phyloP scores from a whole-genome alignment of 1,140 invertebrate species.

The Drosophila asahinai region DNA sequence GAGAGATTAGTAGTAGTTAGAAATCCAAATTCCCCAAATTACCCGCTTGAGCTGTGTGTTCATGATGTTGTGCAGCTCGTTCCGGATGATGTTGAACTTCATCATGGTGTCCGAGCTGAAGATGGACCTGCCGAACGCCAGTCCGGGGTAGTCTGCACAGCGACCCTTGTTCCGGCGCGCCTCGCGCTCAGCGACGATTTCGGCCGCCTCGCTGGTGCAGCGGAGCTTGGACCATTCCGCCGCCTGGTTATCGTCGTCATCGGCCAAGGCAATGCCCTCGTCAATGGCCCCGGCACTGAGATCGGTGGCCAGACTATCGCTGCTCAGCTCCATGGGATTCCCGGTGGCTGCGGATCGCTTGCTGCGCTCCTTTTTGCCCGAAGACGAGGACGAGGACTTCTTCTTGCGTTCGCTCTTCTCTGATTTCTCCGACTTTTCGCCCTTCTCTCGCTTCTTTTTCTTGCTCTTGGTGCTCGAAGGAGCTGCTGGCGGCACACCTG shows the following conservation, averaged over 20 bases:
- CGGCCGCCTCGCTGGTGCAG: slow-evolving; percentile 94
- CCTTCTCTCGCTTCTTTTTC: slow-evolving; percentile 72
- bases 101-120: slow-evolving; percentile 99
- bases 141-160: slow-evolving; percentile 95
- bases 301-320: slow-evolving; percentile 86
- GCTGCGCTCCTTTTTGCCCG: slow-evolving; percentile 58
- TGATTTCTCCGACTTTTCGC: slow-evolving; percentile 53
- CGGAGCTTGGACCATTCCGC: slow-evolving; percentile 92
- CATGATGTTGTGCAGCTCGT: slow-evolving; percentile 98
- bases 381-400: slow-evolving; percentile 54
- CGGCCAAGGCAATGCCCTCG: slow-evolving; percentile 86
- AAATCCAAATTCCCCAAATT: slow-evolving; percentile 82
- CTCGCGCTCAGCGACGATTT: slow-evolving; percentile 94
- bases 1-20: slow-evolving; percentile 48
- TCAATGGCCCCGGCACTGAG: slow-evolving; percentile 80
- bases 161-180: slow-evolving; percentile 89
- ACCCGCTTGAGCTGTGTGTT: slow-evolving; percentile 98
- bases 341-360: slow-evolving; percentile 49
- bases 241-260: slow-evolving; percentile 90
- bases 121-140: slow-evolving; percentile 95
- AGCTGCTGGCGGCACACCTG: slow-evolving; percentile 16
- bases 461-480: slow-evolving; percentile 45
- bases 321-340: slow-evolving; percentile 64
- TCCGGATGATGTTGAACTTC: slow-evolving; percentile 98
- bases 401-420: slow-evolving; percentile 72